These are phyloP conservation scores for Scrobipalpa atriplicella DNA, from an alignment of 2,888 invertebrate species.

Conservation along the genomic window DNA sequence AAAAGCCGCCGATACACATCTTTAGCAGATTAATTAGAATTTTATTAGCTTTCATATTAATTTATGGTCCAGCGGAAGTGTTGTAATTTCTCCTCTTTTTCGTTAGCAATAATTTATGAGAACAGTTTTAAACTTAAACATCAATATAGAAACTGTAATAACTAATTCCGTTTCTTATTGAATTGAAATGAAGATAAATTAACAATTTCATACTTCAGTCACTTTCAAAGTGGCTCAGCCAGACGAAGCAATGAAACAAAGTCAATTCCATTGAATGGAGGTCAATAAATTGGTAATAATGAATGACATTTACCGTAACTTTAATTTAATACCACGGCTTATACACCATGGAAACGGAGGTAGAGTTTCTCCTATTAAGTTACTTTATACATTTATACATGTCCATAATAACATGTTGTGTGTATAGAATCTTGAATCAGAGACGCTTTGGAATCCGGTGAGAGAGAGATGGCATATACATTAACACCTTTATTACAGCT, in stretches of 20 bases:
- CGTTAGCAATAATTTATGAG: too few species aligned
- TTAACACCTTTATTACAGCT: constrained; percentile 34
- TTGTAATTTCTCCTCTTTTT: background rate
- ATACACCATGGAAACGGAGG: constrained; percentile 26
- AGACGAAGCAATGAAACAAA: constrained; percentile 23
- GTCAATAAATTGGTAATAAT: constrained; percentile 39
- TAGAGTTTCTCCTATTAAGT: constrained; percentile 31
- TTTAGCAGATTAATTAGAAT: constrained; percentile 36
- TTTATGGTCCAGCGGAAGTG: background rate
- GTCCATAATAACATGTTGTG: background rate
- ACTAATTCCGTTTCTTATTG: background rate
- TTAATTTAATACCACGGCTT: constrained; percentile 30
- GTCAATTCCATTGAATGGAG: constrained; percentile 42
- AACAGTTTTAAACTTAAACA: too few species aligned
- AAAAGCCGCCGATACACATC: constrained; percentile 14
- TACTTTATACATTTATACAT: constrained; percentile 38
- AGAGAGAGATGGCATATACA: constrained; percentile 36
- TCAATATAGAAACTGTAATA: too few species aligned
- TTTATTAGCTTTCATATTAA: constrained; percentile 20
- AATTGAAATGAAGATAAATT: background rate
- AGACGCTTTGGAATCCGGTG: constrained; percentile 39
- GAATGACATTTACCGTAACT: constrained; percentile 35
- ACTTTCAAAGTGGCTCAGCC: constrained; percentile 12
- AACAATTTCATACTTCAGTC: constrained; percentile 20
- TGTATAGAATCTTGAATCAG: constrained; percentile 47